Conservation (phyloP, 2,113 vertebrate species). For the Paramormyrops kingsleyae region DNA sequence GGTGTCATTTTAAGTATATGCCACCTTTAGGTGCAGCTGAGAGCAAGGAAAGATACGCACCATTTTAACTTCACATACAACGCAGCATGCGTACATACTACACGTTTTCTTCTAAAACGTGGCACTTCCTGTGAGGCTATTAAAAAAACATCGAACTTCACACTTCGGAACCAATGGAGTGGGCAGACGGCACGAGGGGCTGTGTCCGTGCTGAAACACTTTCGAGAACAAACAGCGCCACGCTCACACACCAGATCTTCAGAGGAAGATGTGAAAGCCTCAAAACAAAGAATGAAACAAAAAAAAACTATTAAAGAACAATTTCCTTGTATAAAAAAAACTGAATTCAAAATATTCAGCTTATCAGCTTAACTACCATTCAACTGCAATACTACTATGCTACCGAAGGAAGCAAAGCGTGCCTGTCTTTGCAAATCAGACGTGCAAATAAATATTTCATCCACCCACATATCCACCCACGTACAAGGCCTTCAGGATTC, state of each 20-base stretch:
- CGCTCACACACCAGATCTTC: not conserved
- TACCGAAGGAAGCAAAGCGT: not conserved
- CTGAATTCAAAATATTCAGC: not conserved
- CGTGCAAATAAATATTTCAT: not conserved
- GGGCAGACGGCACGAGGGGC: not conserved
- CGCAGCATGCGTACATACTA: not conserved
- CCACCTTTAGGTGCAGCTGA: not conserved
- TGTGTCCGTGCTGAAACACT: not conserved
- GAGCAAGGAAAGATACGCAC: not conserved
- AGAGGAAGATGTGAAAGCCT: not conserved
- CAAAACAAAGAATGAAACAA: not conserved
- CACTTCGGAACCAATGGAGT: not conserved
- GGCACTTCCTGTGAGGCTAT: not conserved
- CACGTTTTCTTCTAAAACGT: not conserved
- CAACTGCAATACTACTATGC: not conserved
- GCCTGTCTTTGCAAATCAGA: not conserved
- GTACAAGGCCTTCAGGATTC: not conserved
- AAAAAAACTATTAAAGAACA: not conserved
- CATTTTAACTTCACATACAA: not conserved
- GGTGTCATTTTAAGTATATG: not conserved
- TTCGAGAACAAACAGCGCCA: not conserved
- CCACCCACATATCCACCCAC: not conserved
- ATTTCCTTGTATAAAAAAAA: not conserved
- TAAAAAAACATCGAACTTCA: constrained; percentile 3
- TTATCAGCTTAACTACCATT: not conserved